Conservation (phyloP, 2,888 invertebrate species). For the Ectemnius lituratus region DNA sequence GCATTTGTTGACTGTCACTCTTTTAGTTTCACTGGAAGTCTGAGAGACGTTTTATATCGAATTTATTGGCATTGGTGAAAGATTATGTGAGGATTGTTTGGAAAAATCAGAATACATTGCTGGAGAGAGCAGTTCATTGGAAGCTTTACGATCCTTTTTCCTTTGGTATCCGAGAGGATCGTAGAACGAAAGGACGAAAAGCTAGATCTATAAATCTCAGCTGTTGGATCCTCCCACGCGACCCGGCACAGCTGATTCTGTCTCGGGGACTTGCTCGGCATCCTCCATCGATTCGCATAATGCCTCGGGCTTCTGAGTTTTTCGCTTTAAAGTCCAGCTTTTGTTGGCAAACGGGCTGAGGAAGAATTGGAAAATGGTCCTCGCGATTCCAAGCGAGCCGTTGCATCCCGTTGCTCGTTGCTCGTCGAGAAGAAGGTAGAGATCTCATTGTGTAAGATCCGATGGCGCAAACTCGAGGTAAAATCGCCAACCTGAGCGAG, state of each 20-base stretch:
- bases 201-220: constrained; percentile 44
- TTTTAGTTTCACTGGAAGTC: background rate
- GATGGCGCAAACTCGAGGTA: constrained; percentile 32
- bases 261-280: background rate
- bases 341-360: constrained; percentile 19
- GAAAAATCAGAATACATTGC: too few species aligned
- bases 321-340: constrained; percentile 25
- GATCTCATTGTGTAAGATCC: constrained; percentile 31
- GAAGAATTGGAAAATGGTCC: constrained; percentile 12
- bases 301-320: constrained; percentile 31
- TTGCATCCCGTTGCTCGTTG: constrained; percentile 1
- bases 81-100: background rate
- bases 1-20: background rate
- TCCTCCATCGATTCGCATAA: constrained; percentile 30
- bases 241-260: constrained; percentile 48
- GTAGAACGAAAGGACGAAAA: constrained; percentile 1
- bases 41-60: background rate
- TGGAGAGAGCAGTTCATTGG: background rate
- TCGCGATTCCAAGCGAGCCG: constrained; percentile 27
- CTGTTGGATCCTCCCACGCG: constrained; percentile 40
- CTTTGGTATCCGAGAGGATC: constrained; percentile 5
- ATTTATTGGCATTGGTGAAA: background rate
- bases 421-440: constrained; percentile 4
- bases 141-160: constrained; percentile 22
- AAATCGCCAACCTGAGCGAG: constrained; percentile 33